phyloP scores from a whole-genome alignment of 1,140 invertebrate species.

The Parapsyche elsis region DNA sequence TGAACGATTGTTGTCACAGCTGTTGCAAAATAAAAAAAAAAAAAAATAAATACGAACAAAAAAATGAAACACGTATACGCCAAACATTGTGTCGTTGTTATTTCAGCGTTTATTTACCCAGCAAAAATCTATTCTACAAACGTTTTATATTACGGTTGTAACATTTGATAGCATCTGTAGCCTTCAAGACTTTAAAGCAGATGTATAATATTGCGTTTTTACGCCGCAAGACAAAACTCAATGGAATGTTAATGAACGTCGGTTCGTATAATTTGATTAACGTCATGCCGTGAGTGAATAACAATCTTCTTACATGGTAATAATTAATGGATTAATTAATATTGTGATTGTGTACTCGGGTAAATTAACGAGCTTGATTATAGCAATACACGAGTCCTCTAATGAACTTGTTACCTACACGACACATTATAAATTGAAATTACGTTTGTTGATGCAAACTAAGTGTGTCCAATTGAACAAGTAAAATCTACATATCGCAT shows the following conservation, averaged over 20 bases:
- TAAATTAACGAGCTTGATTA: conserved; percentile 31
- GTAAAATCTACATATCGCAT: too few species aligned
- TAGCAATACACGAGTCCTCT: conserved; percentile 1
- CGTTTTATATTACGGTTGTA: too few species aligned
- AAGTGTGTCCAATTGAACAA: too few species aligned
- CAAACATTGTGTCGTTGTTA: background rate
- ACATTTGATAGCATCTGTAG: too few species aligned
- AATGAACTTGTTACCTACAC: background rate
- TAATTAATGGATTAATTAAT: conserved; percentile 40
- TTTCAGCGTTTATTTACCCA: background rate
- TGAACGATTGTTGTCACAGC: conserved; percentile 23
- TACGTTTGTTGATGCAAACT: too few species aligned
- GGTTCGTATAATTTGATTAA: too few species aligned
- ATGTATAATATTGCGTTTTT: too few species aligned
- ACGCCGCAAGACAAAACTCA: too few species aligned
- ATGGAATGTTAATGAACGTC: too few species aligned
- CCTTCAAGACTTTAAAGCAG: too few species aligned
- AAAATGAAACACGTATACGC: background rate
- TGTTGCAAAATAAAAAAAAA: background rate
- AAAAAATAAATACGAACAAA: conserved; percentile 3
- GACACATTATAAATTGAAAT: background rate
- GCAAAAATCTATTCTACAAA: too few species aligned
- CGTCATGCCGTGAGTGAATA: background rate
- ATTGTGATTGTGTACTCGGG: background rate
- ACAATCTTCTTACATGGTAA: conserved; percentile 28